Conservation (phyloP, 2,888 invertebrate genomes). For the Limulus polyphemus region DNA sequence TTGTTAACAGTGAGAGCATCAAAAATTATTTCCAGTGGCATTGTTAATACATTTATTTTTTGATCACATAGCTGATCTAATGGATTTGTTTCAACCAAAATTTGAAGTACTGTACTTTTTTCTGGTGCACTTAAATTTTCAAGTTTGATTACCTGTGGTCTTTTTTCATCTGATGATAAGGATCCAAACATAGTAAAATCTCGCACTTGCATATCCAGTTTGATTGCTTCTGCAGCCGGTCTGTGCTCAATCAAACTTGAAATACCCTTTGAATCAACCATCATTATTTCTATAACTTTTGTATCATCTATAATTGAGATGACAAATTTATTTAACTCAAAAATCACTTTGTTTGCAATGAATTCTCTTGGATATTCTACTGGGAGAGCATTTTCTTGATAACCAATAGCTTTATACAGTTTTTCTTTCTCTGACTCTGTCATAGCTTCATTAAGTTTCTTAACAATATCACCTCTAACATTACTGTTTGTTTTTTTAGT, state of each 20-base stretch:
- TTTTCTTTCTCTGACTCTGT: conserved; percentile 82
- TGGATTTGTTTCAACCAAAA: conserved; percentile 65
- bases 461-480: conserved; percentile 4
- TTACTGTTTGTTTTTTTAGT: no score
- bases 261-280: no score
- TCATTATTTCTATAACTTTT: no score
- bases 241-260: no score
- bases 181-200: no score
- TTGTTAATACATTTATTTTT: conserved; percentile 58
- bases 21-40: conserved; percentile 76
- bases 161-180: no score
- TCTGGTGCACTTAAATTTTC: no score
- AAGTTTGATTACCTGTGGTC: no score
- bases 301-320: conserved; percentile 53
- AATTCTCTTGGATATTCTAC: conserved; percentile 40
- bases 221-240: no score
- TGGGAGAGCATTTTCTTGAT: conserved; percentile 64
- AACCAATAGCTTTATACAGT: conserved; percentile 88
- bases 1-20: conserved; percentile 81
- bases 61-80: conserved; percentile 69
- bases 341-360: conserved; percentile 40
- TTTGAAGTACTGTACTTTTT: no score
- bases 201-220: no score
- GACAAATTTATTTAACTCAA: conserved; percentile 59
- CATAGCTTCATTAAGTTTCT: conserved; percentile 50